phyloP scores from a whole-genome alignment of 37 sponge, comb jelly and placozoan species.

The Oscarella lobularis region DNA sequence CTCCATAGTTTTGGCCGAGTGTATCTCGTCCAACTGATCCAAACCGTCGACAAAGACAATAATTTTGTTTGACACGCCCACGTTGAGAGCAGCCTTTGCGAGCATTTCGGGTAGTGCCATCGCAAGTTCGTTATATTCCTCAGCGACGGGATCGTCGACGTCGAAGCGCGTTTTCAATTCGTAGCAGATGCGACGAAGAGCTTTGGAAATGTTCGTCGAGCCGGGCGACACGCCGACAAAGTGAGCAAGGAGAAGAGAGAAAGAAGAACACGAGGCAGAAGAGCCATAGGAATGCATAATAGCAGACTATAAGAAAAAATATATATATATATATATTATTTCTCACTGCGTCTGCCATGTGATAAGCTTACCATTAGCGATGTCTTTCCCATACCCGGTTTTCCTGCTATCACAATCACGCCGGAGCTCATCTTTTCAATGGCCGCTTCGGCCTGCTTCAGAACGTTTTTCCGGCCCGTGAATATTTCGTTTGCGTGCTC shows the following conservation, averaged over 20 bases:
- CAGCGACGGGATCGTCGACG: conserved; percentile 32
- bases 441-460: conserved; percentile 23
- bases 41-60: conserved; percentile 69
- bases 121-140: conserved; percentile 12
- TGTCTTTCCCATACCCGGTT: conserved; percentile 83
- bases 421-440: conserved; percentile 12
- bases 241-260: conserved; percentile 43
- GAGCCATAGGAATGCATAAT: not conserved
- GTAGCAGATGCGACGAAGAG: conserved; percentile 54
- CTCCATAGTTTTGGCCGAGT: conserved; percentile 58
- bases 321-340: not conserved
- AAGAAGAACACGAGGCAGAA: not conserved
- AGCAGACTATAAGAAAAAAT: conserved; percentile 4
- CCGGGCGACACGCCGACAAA: conserved; percentile 77
- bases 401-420: conserved; percentile 43
- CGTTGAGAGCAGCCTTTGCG: no score
- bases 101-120: no score
- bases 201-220: conserved; percentile 49
- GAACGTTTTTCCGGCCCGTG: conserved; percentile 37
- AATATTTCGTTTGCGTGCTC: conserved; percentile 37
- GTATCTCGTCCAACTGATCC: conserved; percentile 70
- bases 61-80: no score
- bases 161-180: conserved; percentile 59
- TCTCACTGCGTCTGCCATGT: not conserved
- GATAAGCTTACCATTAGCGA: conserved; percentile 53